A percentile compares a stretch with the other conserved stretches of the same genome.
Conservation (phyloP, 1,140 invertebrate genomes). For the Spodoptera frugiperda region DNA sequence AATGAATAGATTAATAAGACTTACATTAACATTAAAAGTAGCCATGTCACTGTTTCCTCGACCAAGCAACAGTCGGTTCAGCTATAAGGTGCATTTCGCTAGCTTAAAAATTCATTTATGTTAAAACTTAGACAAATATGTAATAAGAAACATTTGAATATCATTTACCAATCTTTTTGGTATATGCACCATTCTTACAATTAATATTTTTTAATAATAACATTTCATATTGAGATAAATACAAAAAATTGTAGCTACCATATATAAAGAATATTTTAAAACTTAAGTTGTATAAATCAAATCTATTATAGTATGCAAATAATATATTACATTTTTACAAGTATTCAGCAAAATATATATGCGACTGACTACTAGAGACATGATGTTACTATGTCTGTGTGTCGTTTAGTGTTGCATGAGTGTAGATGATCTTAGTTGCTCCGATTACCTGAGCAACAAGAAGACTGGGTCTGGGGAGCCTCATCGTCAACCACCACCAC, state of each 20-base stretch:
- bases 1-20: constrained; percentile 27
- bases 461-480: constrained; percentile 57
- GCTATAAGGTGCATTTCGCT: constrained; percentile 13
- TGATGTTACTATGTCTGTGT: too few relatives aligned
- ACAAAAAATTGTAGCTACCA: constrained; percentile 19
- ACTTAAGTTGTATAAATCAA: neutral
- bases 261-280: neutral
- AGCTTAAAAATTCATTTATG: neutral
- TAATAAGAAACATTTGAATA: neutral
- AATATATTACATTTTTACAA: constrained; percentile 39
- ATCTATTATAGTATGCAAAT: constrained; percentile 2
- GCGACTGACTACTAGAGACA: too few relatives aligned
- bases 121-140: neutral
- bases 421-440: constrained; percentile 55
- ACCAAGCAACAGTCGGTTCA: neutral
- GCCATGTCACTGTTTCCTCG: neutral
- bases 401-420: neutral
- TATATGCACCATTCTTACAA: constrained; percentile 16
- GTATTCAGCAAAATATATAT: constrained; percentile 4
- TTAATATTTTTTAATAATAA: constrained; percentile 1
- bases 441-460: constrained; percentile 73
- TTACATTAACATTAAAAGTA: neutral
- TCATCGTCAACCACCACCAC: constrained; percentile 82
- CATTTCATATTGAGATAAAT: neutral
- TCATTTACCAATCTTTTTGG: constrained; percentile 6